These are phyloP conservation scores for Sesia bembeciformis DNA, from an alignment of 2,888 invertebrate genomes.

Conservation along the genomic window DNA sequence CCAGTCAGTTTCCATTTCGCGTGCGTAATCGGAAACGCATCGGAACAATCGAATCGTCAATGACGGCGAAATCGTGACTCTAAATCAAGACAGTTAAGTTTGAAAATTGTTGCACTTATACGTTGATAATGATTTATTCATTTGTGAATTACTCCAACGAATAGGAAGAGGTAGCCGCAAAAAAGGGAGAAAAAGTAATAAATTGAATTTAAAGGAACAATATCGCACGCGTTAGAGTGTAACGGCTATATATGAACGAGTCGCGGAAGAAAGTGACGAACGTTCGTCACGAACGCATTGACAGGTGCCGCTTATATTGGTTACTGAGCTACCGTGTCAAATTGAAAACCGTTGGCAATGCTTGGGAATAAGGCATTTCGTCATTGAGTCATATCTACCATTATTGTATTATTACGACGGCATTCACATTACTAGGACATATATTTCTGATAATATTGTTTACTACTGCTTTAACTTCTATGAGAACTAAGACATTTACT, in stretches of 20 bases:
- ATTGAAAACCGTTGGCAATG: slow-evolving; percentile 17
- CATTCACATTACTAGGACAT: too few species aligned
- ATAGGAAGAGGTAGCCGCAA: slow-evolving; percentile 48
- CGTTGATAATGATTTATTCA: slow-evolving; percentile 46
- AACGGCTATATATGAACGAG: slow-evolving; percentile 34
- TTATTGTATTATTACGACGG: too few species aligned
- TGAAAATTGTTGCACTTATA: slow-evolving; percentile 16
- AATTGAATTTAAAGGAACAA: slow-evolving; percentile 28
- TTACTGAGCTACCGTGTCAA: slow-evolving; percentile 45
- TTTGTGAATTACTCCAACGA: slow-evolving; percentile 46
- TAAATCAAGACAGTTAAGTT: slow-evolving; percentile 21
- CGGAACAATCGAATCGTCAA: slow-evolving; percentile 20
- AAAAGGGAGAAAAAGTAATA: slow-evolving; percentile 32
- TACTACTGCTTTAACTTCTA: too few species aligned
- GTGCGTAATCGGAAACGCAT: slow-evolving; percentile 63
- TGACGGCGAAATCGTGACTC: slow-evolving; percentile 35
- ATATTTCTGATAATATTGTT: too few species aligned
- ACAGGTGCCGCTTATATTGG: slow-evolving; percentile 38
- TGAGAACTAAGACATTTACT: too few species aligned
- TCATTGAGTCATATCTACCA: too few species aligned
- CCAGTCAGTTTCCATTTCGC: slow-evolving; percentile 61
- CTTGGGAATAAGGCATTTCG: too few species aligned
- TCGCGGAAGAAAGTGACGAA: slow-evolving; percentile 49
- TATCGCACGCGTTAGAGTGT: slow-evolving; percentile 48
- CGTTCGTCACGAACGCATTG: slow-evolving; percentile 32